Percentiles rank a stretch among this genome's conserved stretches.
These are phyloP conservation scores for Phainopepla nitens DNA, from an alignment of 2,113 vertebrate species.

Conservation along the genomic window DNA sequence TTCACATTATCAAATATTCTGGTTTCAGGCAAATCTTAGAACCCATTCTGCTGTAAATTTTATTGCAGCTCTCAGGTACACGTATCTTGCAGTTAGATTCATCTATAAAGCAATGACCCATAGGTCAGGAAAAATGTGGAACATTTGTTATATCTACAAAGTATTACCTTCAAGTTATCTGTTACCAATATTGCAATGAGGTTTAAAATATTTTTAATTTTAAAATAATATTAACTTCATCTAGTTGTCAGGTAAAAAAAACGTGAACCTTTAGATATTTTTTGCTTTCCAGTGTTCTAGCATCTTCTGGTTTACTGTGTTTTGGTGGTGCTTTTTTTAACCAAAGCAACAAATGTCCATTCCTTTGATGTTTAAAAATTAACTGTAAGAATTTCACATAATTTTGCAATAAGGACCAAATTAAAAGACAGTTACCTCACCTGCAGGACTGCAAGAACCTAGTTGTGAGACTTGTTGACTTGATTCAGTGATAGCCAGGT, in stretches of 20 bases:
- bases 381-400: not conserved
- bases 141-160: not conserved
- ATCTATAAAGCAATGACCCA: not conserved
- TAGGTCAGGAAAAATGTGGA: not conserved
- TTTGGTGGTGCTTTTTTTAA: not conserved
- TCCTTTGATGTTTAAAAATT: not conserved
- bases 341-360: not conserved
- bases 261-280: not conserved
- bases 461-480: not conserved
- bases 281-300: not conserved
- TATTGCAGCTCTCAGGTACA: not conserved
- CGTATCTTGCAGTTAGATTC: not conserved
- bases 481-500: conserved; percentile 14
- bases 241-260: not conserved
- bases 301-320: not conserved
- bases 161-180: not conserved
- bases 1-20: not conserved
- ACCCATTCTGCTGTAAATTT: not conserved
- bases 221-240: not conserved
- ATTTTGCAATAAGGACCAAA: not conserved
- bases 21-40: not conserved
- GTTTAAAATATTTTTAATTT: not conserved
- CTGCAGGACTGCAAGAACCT: not conserved
- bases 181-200: not conserved
- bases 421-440: not conserved